Percentiles rank a stretch among this genome's conserved stretches.
These are phyloP conservation scores for Actinia equina DNA, from an alignment of 64 coral and sea anemone genomes.

Conservation along the genomic window DNA sequence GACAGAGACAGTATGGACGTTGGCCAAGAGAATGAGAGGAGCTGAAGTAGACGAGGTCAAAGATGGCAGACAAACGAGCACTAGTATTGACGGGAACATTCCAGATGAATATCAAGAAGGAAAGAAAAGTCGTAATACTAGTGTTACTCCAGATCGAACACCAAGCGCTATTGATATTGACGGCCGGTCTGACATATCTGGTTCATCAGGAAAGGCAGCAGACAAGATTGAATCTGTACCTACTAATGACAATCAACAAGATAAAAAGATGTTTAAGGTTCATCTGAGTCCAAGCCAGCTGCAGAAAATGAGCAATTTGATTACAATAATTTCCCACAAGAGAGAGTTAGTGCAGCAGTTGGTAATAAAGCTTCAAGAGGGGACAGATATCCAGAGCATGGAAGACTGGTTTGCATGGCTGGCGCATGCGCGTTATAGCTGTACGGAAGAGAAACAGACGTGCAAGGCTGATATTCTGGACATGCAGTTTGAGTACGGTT, in stretches of 20 bases:
- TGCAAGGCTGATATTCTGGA: conserved; percentile 67
- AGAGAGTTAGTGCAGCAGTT: conserved; percentile 63
- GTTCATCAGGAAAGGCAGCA: conserved; percentile 10
- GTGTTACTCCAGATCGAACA: conserved; percentile 32
- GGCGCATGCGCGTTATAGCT: conserved; percentile 65
- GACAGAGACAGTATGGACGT: conserved; percentile 18
- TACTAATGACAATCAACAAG: background rate
- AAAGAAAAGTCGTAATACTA: conserved; percentile 33
- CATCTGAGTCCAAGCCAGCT: conserved; percentile 62
- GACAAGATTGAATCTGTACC: background rate
- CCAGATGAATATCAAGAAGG: conserved; percentile 16
- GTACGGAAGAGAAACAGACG: conserved; percentile 45
- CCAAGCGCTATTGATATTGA: conserved; percentile 19
- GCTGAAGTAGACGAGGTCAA: conserved; percentile 1
- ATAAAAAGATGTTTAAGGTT: conserved; percentile 10
- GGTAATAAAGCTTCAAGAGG: conserved; percentile 20
- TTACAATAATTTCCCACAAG: conserved; percentile 75
- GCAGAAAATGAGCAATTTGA: conserved; percentile 87
- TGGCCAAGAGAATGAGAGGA: background rate
- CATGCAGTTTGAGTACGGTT: conserved; percentile 76
- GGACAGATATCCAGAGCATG: conserved; percentile 33
- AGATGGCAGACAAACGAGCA: background rate
- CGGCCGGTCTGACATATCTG: conserved; percentile 43
- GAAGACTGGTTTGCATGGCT: conserved; percentile 82
- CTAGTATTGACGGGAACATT: conserved; percentile 15